Conservation (phyloP, 2,797 vertebrate species). For the Decapterus maruadsi region DNA sequence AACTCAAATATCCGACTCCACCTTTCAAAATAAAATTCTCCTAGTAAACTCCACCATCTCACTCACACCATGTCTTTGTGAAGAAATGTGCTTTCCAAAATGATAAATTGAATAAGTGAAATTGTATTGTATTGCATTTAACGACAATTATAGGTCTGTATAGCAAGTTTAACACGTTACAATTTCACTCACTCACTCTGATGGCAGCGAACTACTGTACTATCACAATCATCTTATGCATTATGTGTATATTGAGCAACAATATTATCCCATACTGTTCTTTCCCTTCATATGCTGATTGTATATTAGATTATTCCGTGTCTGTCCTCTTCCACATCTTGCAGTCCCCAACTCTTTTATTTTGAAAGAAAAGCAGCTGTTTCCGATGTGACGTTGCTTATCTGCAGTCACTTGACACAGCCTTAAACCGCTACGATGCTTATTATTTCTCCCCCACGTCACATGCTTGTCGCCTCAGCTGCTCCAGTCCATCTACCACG, state of each 20-base stretch:
- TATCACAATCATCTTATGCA: too few relatives aligned
- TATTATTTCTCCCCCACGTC: constrained; percentile 65
- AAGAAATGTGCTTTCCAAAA: neutral
- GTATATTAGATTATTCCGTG: too few relatives aligned
- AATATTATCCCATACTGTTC: neutral
- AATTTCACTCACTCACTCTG: neutral
- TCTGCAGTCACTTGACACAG: constrained; percentile 7
- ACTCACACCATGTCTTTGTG: neutral
- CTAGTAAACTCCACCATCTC: fast-evolving
- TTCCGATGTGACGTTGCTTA: neutral
- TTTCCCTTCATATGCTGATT: neutral
- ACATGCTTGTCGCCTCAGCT: constrained; percentile 81
- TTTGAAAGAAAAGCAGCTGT: constrained; percentile 35
- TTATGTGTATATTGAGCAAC: neutral
- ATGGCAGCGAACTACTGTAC: too few relatives aligned
- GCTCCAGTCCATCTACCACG: constrained; percentile 73
- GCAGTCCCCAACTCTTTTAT: constrained; percentile 10
- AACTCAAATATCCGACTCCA: constrained; percentile 16
- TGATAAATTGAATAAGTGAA: neutral
- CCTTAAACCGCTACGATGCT: constrained; percentile 54
- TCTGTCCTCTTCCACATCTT: neutral
- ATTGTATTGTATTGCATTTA: neutral
- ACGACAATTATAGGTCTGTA: too few relatives aligned
- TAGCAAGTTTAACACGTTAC: neutral
- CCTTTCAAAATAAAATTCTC: constrained; percentile 55